A percentile compares a stretch with the other conserved stretches of the same genome.
Evolutionary conservation across 2,888 invertebrate species (phyloP).

Genomic region (Subacronicta megacephala): DNA sequence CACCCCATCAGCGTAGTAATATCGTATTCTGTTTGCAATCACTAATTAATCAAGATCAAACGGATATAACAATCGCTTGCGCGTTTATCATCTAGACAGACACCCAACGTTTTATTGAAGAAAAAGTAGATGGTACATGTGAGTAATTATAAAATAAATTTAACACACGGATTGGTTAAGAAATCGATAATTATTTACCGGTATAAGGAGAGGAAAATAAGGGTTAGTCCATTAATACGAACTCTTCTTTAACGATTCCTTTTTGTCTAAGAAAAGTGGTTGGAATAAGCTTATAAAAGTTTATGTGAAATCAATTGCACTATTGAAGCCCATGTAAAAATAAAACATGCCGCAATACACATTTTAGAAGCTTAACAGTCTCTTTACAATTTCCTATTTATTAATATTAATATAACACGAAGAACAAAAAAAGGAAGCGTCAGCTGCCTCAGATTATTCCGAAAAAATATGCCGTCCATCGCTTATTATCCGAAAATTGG

Average conservation of each 20-base stretch:
- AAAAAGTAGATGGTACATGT: too few relatives aligned
- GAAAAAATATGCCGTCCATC: conserved; percentile 54
- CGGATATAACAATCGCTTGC: conserved; percentile 74
- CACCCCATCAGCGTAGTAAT: conserved; percentile 69
- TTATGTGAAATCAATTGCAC: too few relatives aligned
- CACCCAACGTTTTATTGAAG: conserved; percentile 50
- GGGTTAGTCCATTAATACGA: too few relatives aligned
- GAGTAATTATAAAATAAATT: too few relatives aligned
- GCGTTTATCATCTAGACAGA: conserved; percentile 61
- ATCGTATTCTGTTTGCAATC: conserved; percentile 84
- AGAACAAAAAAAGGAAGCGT: conserved; percentile 36
- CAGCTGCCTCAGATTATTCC: conserved; percentile 50
- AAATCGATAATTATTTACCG: too few relatives aligned
- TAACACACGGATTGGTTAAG: too few relatives aligned
- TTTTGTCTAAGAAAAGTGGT: too few relatives aligned
- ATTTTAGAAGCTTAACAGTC: not conserved
- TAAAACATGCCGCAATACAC: not conserved
- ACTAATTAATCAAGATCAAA: conserved; percentile 86
- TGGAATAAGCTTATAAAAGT: too few relatives aligned
- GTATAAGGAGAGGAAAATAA: too few relatives aligned
- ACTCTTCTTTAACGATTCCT: too few relatives aligned
- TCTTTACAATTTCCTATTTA: conserved; percentile 23
- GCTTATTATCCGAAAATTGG: conserved; percentile 67
- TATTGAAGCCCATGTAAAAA: not conserved
- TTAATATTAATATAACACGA: conserved; percentile 28